These are phyloP conservation scores for Corythornis vintsioides DNA, from an alignment of 2,113 vertebrate genomes.

Conservation along the genomic window DNA sequence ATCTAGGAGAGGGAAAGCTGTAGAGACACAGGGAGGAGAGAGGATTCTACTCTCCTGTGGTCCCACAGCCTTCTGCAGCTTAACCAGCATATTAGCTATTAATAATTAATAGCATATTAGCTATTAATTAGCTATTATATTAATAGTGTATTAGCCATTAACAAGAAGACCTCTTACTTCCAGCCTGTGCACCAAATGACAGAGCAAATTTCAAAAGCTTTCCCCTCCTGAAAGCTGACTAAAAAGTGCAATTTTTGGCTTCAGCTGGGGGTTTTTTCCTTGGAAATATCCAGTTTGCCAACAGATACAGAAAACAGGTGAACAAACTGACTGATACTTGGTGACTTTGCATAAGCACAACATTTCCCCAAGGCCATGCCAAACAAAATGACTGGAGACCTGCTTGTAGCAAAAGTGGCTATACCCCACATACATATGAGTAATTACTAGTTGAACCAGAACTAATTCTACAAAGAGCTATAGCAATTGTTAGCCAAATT, in stretches of 20 bases:
- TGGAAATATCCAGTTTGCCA: not conserved
- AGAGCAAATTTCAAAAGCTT: not conserved
- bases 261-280: not conserved
- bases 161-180: not conserved
- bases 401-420: not conserved
- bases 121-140: not conserved
- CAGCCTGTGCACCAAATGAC: not conserved
- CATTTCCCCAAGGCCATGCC: not conserved
- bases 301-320: not conserved
- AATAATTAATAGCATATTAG: not conserved
- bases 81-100: not conserved
- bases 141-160: not conserved
- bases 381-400: not conserved
- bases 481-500: slow-evolving; percentile 55
- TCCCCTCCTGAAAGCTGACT: not conserved
- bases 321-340: not conserved
- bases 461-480: slow-evolving; percentile 49
- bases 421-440: not conserved
- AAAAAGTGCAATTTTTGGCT: not conserved
- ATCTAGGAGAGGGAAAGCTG: not conserved
- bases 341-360: not conserved
- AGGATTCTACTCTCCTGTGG: not conserved
- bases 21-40: not conserved
- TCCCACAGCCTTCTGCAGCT: not conserved
- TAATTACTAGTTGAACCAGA: slow-evolving; percentile 56